Conservation (phyloP, 2,113 vertebrate species). For the Grammomys dolichurus region DNA sequence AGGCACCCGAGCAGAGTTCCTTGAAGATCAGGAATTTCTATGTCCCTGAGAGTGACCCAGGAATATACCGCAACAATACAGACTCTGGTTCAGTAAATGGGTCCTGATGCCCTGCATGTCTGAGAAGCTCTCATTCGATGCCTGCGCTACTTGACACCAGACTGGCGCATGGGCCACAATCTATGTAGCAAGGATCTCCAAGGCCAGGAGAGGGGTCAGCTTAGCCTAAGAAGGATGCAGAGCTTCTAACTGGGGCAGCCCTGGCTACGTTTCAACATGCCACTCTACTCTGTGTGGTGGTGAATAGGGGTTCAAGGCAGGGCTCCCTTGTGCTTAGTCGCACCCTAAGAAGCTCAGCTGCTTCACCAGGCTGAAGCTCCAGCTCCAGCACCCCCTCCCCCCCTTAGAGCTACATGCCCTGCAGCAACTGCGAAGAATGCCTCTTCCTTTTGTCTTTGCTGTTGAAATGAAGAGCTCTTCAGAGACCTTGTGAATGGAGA, state of each 20-base stretch:
- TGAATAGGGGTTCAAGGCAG: background rate
- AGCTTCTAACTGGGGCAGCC: background rate
- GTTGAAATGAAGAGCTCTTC: slow-evolving; percentile 21
- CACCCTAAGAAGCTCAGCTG: background rate
- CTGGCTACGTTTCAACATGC: background rate
- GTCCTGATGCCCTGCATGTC: background rate
- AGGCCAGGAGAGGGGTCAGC: background rate
- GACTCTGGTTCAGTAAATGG: background rate
- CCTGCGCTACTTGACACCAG: background rate
- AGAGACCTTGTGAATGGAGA: slow-evolving; percentile 4
- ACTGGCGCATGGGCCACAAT: background rate
- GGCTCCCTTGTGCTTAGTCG: no score
- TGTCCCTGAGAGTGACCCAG: background rate
- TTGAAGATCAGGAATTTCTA: background rate
- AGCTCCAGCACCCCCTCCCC: background rate
- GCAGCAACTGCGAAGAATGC: background rate
- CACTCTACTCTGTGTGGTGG: background rate
- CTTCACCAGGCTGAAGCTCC: background rate
- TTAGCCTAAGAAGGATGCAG: background rate
- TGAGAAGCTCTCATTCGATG: background rate
- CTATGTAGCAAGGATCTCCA: background rate
- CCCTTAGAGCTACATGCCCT: background rate
- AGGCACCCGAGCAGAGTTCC: background rate
- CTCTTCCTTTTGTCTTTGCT: slow-evolving; percentile 58
- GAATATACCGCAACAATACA: background rate